Percentiles rank a stretch among this genome's conserved stretches.
Conservation (phyloP, 2,888 invertebrate genomes). For the Leucophora obtusa region DNA sequence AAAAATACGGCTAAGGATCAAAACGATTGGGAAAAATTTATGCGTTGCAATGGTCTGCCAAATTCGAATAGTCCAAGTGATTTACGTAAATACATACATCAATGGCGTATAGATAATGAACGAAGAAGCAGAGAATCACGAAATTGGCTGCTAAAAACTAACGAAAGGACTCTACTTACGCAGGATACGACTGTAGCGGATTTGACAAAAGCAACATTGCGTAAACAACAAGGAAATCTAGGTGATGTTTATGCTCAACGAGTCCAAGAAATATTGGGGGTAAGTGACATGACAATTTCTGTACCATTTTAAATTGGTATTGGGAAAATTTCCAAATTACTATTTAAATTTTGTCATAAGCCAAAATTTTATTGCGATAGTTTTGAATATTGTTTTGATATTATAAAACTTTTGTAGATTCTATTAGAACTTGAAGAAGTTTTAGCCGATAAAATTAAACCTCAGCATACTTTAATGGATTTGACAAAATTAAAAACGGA, state of each 20-base stretch:
- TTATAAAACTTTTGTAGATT: slow-evolving; percentile 71
- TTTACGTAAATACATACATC: slow-evolving; percentile 77
- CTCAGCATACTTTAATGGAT: slow-evolving; percentile 71
- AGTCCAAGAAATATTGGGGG: slow-evolving; percentile 76
- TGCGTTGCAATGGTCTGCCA: slow-evolving; percentile 78
- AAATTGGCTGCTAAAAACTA: slow-evolving; percentile 77
- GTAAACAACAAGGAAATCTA: slow-evolving; percentile 74
- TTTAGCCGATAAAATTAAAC: slow-evolving; percentile 68
- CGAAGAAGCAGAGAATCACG: slow-evolving; percentile 70
- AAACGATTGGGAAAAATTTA: slow-evolving; percentile 77
- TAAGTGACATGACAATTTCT: slow-evolving; percentile 44
- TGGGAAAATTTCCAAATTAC: no score
- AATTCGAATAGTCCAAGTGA: slow-evolving; percentile 77
- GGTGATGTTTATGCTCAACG: slow-evolving; percentile 77
- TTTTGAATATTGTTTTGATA: not conserved
- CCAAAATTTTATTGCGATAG: no score
- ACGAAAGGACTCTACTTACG: slow-evolving; percentile 77
- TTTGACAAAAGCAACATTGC: slow-evolving; percentile 72
- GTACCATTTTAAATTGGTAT: no score
- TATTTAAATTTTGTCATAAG: no score
- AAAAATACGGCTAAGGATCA: slow-evolving; percentile 71
- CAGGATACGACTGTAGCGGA: slow-evolving; percentile 75
- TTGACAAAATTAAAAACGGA: slow-evolving; percentile 74
- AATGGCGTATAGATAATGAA: slow-evolving; percentile 75
- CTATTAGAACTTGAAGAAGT: slow-evolving; percentile 76